Conservation (phyloP, 2,113 vertebrate genomes). For the Xiphias gladius region DNA sequence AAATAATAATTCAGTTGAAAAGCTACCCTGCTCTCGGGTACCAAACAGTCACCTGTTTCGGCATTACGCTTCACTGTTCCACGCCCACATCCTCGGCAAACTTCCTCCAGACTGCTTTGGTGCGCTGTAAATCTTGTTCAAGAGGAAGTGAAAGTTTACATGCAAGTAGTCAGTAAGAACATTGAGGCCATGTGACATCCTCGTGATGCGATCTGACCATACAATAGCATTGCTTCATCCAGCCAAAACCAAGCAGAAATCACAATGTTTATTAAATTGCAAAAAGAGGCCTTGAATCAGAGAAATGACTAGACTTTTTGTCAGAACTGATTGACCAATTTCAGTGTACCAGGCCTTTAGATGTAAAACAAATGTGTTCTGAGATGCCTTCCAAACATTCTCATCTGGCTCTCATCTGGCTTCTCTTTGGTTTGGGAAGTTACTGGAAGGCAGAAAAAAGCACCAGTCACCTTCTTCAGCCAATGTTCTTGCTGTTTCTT, state of each 20-base stretch:
- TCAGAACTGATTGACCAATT: too few species aligned
- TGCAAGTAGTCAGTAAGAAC: background rate
- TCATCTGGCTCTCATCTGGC: too few species aligned
- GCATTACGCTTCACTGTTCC: background rate
- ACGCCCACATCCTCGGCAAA: conserved; percentile 20
- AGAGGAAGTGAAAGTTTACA: conserved; percentile 51
- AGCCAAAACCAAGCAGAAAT: background rate
- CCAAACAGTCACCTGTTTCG: background rate
- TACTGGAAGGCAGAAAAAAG: too few species aligned
- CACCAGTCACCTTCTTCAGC: too few species aligned
- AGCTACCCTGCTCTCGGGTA: background rate
- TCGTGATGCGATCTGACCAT: conserved; percentile 37
- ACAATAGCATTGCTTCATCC: background rate
- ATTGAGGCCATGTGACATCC: background rate
- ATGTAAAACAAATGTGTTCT: background rate
- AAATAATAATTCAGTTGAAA: background rate
- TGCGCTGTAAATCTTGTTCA: background rate
- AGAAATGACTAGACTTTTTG: too few species aligned
- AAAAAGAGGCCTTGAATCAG: background rate
- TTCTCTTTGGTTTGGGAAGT: too few species aligned
- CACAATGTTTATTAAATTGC: background rate
- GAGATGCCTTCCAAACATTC: background rate
- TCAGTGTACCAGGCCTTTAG: background rate
- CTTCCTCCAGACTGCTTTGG: background rate
- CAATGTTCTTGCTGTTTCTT: too few species aligned